Evolutionary conservation across 2,888 invertebrate species (phyloP).

Genomic region (Pyrocoelia pectoralis): DNA sequence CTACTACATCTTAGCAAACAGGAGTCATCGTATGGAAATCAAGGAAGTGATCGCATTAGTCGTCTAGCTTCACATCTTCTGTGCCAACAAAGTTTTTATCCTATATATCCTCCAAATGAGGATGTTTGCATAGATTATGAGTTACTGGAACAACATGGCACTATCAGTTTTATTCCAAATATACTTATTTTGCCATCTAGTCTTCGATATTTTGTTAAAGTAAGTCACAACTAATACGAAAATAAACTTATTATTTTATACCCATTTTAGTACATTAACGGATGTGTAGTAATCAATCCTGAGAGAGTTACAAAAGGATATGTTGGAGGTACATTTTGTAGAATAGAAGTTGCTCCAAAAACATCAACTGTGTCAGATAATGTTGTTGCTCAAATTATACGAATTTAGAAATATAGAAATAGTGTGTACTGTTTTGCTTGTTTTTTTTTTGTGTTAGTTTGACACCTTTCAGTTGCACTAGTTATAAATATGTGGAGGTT

Average conservation of each 20-base stretch:
- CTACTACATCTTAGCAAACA: slow-evolving; percentile 83
- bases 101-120: slow-evolving; percentile 77
- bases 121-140: slow-evolving; percentile 75
- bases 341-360: slow-evolving; percentile 65
- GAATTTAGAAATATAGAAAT: slow-evolving; percentile 59
- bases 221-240: slow-evolving; percentile 51
- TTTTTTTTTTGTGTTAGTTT: neutral
- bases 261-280: slow-evolving; percentile 78
- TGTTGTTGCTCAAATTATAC: slow-evolving; percentile 62
- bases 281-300: slow-evolving; percentile 85
- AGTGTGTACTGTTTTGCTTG: neutral
- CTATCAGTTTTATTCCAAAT: slow-evolving; percentile 79
- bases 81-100: slow-evolving; percentile 82
- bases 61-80: slow-evolving; percentile 79
- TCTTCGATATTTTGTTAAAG: slow-evolving; percentile 83
- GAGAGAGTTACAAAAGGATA: slow-evolving; percentile 80
- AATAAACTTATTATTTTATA: slow-evolving; percentile 27
- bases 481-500: slow-evolving; percentile 2
- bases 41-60: slow-evolving; percentile 70
- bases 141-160: slow-evolving; percentile 75
- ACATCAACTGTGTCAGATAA: slow-evolving; percentile 52
- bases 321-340: slow-evolving; percentile 80
- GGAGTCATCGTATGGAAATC: slow-evolving; percentile 64
- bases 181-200: slow-evolving; percentile 85
- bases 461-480: neutral